phyloP scores from a whole-genome alignment of 2,113 vertebrate species.

The Toxostoma redivivum region DNA sequence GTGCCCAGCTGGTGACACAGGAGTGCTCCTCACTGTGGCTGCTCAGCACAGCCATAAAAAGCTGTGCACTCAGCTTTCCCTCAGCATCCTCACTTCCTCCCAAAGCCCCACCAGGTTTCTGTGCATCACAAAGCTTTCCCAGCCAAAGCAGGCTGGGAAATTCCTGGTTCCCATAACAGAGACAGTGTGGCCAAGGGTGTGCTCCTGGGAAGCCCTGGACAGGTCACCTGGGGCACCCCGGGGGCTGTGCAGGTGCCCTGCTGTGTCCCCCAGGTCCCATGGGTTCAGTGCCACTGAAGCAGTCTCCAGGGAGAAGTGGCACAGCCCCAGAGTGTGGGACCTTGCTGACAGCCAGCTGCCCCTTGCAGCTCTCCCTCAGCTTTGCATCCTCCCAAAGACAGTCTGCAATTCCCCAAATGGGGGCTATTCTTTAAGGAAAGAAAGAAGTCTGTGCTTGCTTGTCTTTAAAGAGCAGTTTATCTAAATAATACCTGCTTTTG shows the following conservation, averaged over 20 bases:
- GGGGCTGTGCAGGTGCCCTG: background rate
- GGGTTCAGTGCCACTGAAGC: background rate
- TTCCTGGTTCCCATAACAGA: fast-evolving
- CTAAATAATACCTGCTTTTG: background rate
- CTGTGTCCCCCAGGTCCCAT: background rate
- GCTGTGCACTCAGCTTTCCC: background rate
- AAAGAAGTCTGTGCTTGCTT: background rate
- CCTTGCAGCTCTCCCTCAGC: background rate
- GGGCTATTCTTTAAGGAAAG: background rate
- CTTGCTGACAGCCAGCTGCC: background rate
- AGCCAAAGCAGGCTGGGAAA: background rate
- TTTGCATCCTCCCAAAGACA: background rate
- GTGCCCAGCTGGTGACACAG: background rate
- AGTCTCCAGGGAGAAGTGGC: background rate
- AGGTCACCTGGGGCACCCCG: fast-evolving
- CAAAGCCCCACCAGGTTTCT: fast-evolving
- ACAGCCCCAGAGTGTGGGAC: fast-evolving
- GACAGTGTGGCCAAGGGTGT: fast-evolving
- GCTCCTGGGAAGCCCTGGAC: background rate
- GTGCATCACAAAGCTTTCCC: background rate
- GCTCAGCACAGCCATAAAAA: fast-evolving
- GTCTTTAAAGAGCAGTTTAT: background rate
- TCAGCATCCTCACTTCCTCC: background rate
- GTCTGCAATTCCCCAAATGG: background rate
- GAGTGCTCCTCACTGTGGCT: background rate